Percentiles rank a stretch among this genome's conserved stretches.
These are phyloP conservation scores for Myotis lucifugus DNA, from an alignment of 2,113 vertebrate species.

Conservation along the genomic window DNA sequence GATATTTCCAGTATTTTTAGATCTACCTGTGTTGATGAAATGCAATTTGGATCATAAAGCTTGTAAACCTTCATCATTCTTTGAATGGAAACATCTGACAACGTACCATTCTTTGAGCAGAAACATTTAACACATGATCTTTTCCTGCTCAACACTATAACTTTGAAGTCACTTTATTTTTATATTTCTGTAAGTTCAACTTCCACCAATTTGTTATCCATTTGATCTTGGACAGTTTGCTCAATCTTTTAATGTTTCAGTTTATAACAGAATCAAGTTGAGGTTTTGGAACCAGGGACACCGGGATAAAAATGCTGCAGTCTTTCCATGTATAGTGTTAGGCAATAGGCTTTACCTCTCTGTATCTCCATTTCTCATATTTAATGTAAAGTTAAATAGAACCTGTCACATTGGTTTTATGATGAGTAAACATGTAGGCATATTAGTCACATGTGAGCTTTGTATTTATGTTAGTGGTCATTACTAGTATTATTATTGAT, in stretches of 20 bases:
- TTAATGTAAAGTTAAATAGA: neutral
- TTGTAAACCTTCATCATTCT: neutral
- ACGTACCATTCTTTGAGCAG: neutral
- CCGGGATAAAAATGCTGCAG: fast-evolving
- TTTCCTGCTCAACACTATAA: neutral
- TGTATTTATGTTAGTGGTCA: neutral
- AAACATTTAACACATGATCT: neutral
- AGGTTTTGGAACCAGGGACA: neutral
- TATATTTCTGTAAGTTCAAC: neutral
- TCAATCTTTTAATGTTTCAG: neutral
- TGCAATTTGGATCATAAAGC: neutral
- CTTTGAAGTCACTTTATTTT: neutral
- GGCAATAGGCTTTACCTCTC: neutral
- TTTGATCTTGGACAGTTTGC: neutral
- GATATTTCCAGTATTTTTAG: neutral
- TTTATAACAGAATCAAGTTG: neutral
- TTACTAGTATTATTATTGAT: neutral
- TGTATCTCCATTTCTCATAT: neutral
- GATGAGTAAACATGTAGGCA: neutral
- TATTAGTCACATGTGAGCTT: neutral
- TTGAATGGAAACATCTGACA: neutral
- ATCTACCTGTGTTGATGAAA: neutral
- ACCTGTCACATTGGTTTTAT: neutral
- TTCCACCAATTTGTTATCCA: neutral
- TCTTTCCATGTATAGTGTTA: neutral